phyloP scores from a whole-genome alignment of 2,113 vertebrate genomes.

The Cyanoderma ruficeps region DNA sequence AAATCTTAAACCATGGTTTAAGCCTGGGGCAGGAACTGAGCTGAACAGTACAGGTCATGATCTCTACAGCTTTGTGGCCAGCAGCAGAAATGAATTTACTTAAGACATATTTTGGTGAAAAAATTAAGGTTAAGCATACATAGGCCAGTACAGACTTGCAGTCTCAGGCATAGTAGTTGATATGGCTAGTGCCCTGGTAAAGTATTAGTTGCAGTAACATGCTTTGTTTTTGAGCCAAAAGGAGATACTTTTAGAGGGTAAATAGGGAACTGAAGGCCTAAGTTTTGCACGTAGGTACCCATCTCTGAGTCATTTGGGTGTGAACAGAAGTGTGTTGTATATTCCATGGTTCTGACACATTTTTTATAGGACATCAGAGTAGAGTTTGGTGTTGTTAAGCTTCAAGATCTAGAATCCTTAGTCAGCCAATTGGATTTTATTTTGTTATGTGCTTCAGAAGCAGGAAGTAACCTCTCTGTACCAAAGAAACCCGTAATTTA shows the following conservation, averaged over 20 bases:
- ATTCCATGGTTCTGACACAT: neutral
- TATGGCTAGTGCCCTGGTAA: neutral
- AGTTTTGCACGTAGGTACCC: neutral
- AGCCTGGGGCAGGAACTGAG: neutral
- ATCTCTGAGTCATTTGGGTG: neutral
- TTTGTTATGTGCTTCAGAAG: neutral
- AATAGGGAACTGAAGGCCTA: neutral
- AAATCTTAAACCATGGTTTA: neutral
- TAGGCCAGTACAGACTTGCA: neutral
- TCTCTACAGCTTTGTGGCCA: neutral
- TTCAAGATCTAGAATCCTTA: neutral
- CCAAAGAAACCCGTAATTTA: neutral
- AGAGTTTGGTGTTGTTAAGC: neutral
- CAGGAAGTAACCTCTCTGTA: neutral
- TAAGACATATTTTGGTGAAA: neutral
- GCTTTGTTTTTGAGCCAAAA: neutral
- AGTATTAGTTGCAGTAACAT: neutral
- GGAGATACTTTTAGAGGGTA: neutral
- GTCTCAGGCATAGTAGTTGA: neutral
- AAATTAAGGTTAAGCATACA: neutral
- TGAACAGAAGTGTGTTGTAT: neutral
- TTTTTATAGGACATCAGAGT: neutral
- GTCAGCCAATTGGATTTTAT: neutral
- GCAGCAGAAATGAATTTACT: neutral
- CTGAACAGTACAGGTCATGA: neutral